Conservation (phyloP, 2,888 invertebrate genomes). For the Ichneumoninae sp. region DNA sequence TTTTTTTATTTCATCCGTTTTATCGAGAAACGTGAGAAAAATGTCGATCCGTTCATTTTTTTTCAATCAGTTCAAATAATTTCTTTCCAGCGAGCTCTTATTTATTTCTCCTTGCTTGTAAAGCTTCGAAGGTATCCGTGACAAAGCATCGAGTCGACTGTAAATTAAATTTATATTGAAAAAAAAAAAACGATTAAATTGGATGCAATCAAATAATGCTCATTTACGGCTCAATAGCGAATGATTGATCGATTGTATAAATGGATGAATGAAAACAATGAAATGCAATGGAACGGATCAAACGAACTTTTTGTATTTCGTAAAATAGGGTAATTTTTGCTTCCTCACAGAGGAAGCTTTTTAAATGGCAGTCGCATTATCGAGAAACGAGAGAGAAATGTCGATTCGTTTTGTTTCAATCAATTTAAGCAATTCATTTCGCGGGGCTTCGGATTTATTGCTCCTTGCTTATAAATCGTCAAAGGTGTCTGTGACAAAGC, state of each 20-base stretch:
- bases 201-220: not conserved
- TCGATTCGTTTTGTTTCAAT: not conserved
- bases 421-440: not conserved
- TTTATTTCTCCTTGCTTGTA: not conserved
- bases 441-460: not conserved
- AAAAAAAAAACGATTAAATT: not conserved
- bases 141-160: too few species aligned
- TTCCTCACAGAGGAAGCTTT: too few species aligned
- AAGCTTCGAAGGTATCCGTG: not conserved
- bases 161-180: not conserved
- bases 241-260: not conserved
- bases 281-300: not conserved
- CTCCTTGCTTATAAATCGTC: not conserved
- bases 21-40: constrained; percentile 24
- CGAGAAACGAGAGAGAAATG: constrained; percentile 17
- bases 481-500: not conserved
- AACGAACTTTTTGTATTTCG: not conserved
- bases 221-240: not conserved
- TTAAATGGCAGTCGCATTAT: constrained; percentile 14
- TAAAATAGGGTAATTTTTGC: too few species aligned
- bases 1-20: constrained; percentile 21
- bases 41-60: not conserved
- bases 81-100: not conserved
- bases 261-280: not conserved
- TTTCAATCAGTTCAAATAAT: not conserved